Evolutionary conservation across 2,888 invertebrate species (phyloP).

Genomic region (Tetrapedia diversipes): DNA sequence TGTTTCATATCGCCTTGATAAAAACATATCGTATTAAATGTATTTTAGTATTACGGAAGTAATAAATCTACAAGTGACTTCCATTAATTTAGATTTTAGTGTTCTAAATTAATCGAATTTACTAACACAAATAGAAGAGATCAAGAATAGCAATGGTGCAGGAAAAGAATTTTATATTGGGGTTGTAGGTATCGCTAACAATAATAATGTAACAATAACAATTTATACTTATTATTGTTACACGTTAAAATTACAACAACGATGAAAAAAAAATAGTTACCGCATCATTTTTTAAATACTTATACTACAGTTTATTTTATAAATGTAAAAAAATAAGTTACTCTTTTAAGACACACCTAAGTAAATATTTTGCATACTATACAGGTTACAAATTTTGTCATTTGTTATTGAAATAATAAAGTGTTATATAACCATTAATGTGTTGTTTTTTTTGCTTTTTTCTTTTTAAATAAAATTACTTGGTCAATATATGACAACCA

Average conservation of each 20-base stretch:
- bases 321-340: conserved; percentile 53
- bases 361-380: conserved; percentile 34
- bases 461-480: conserved; percentile 41
- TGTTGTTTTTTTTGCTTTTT: conserved; percentile 26
- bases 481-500: conserved; percentile 10
- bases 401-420: conserved; percentile 46
- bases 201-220: conserved; percentile 15
- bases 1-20: background rate
- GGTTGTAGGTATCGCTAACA: conserved; percentile 25
- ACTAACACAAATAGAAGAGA: conserved; percentile 15
- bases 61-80: background rate
- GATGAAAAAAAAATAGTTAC: background rate
- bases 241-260: background rate
- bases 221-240: conserved; percentile 17
- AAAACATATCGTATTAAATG: conserved; percentile 21
- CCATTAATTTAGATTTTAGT: conserved; percentile 9
- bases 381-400: conserved; percentile 31
- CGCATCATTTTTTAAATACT: conserved; percentile 27
- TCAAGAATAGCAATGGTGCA: conserved; percentile 34
- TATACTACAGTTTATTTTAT: conserved; percentile 49
- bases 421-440: conserved; percentile 26
- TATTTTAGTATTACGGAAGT: conserved; percentile 25
- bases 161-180: conserved; percentile 26
- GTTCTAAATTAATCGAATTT: conserved; percentile 1
- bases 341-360: conserved; percentile 31